Base-by-base conservation (phyloP, 2,797 vertebrate genomes). In the Catharus ustulatus region DNA sequence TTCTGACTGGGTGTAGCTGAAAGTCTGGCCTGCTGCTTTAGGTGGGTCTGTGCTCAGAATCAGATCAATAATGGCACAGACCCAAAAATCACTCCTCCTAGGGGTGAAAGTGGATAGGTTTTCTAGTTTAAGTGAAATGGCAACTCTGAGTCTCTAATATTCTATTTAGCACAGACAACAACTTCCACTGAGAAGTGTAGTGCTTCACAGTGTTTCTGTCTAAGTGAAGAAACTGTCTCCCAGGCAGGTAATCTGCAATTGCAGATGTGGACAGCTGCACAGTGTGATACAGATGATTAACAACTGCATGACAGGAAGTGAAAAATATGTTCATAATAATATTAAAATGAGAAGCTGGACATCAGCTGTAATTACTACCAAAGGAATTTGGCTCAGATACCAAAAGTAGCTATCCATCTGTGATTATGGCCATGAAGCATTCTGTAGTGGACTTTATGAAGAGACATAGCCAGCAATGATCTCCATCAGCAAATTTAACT, bases 361-460 rank as follows among this genome's bases (percentile, higher is more conserved):
- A 81, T 87, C 71, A 61, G 34, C 59, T 64, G 26, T 73, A 93
- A 93, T 87, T 82, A 88, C 76, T 69, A 79, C 63, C 71, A 77
- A 71, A 92, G 42, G 94, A 91, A 91, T 95, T 84, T 79, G 79
- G 73, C 84, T 69, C 72, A 71, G 45, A 92, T 85, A 90, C 81
- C 87, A 84, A 40, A 84, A 78, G 49, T 77, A 94, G 84, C 72
- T 62, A 79, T 63, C 72, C 43, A 30, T 24, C 42, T 67, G 45
- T 80, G 30, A 42, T 19, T 68, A 84, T 0, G 2, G 38, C 55
- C 69, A 73, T 3, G 6, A 80, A 72, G 15, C 22, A 40, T 21
- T 62, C 74, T 63, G 55, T 15, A 74, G 66, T 12, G 71, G 43
- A 58, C 45, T 66, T 73, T 15, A 67, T 6, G 10, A 82, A 73